Conservation (phyloP, 37 sponge, comb jelly and placozoan genomes). For the Eunapius fragilis region DNA sequence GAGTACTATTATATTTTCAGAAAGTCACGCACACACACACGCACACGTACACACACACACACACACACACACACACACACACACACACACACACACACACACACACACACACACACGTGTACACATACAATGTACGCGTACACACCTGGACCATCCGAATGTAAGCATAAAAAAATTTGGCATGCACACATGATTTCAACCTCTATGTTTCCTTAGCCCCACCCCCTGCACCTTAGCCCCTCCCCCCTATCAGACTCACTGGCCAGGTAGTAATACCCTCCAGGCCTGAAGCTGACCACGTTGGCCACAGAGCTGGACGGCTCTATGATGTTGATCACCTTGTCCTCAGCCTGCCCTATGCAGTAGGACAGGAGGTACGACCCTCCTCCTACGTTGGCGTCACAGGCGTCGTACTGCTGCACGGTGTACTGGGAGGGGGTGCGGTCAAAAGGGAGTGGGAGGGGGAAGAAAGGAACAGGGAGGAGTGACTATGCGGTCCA, state of each 20-base stretch:
- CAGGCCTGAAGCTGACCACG: neutral
- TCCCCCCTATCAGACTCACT: neutral
- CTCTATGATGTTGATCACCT: neutral
- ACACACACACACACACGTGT: no score
- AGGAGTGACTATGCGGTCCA: neutral
- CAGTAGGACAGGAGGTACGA: neutral
- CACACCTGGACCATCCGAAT: no score
- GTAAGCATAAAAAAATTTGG: no score
- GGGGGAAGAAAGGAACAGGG: neutral
- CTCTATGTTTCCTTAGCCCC: no score
- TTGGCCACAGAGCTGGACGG: neutral
- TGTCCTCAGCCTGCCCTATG: neutral
- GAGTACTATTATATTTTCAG: no score
- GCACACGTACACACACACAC: no score
- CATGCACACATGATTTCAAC: no score
- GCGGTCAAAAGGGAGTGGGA: neutral
- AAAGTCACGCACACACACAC: no score
- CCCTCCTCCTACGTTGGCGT: neutral
- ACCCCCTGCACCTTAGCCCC: neutral
- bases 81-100: no score
- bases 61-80: no score
- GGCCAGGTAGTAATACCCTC: neutral
- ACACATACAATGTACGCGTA: no score
- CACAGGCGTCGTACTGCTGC: neutral
- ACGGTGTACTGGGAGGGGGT: neutral